Evolutionary conservation across 2,113 vertebrate genomes (phyloP).

Genomic region (Theristicus caerulescens): DNA sequence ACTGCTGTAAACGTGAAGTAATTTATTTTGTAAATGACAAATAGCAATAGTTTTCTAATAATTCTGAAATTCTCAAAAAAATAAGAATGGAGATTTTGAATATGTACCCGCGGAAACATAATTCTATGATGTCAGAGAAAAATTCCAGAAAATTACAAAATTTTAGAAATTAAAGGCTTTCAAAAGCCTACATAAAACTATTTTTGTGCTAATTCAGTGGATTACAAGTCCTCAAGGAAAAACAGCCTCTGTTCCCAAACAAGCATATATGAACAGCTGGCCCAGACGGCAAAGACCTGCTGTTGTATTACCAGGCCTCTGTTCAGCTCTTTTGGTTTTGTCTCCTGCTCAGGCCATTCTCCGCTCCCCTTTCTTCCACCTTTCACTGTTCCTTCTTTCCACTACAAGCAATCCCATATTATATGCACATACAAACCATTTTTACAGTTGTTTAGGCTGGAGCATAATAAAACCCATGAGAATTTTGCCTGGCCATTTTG

Average conservation of each 20-base stretch:
- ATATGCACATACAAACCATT: not conserved
- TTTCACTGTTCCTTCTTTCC: not conserved
- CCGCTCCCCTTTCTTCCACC: not conserved
- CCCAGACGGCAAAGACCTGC: not conserved
- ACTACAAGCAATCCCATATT: not conserved
- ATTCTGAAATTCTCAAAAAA: not conserved
- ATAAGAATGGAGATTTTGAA: not conserved
- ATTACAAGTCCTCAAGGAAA: conserved; percentile 1
- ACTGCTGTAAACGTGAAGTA: not conserved
- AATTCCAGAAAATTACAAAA: not conserved
- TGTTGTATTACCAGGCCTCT: not conserved
- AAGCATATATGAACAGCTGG: conserved; percentile 33
- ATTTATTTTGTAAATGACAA: not conserved
- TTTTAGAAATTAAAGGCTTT: not conserved
- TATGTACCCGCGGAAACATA: not conserved
- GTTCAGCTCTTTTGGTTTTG: not conserved
- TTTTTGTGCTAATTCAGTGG: not conserved
- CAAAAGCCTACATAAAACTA: not conserved
- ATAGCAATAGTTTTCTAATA: not conserved
- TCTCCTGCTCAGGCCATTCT: not conserved
- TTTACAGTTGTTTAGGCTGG: not conserved
- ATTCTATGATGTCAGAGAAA: not conserved
- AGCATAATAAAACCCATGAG: not conserved
- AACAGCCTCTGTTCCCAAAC: conserved; percentile 15
- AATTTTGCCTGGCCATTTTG: conserved; percentile 8